Conservation (phyloP, 2,113 vertebrate species). For the Coregonus clupeaformis region DNA sequence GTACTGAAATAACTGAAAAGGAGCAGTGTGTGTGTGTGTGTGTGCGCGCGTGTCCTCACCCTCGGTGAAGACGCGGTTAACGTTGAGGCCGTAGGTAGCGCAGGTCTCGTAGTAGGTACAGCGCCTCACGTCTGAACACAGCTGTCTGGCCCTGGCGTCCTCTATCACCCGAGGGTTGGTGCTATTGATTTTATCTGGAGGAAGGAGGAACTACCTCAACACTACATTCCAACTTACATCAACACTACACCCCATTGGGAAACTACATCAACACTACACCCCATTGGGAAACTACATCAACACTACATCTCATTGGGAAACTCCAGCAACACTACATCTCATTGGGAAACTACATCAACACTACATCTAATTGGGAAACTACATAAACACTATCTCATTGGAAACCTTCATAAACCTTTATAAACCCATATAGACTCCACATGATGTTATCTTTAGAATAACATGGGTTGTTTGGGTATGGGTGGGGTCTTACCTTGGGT, state of each 20-base stretch:
- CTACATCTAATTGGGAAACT: too few relatives aligned
- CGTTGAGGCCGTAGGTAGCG: conserved; percentile 93
- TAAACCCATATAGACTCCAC: too few relatives aligned
- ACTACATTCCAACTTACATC: conserved; percentile 4
- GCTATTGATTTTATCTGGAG: conserved; percentile 89
- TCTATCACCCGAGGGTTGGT: conserved; percentile 87
- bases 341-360: too few relatives aligned
- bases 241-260: not conserved
- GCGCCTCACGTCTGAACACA: conserved; percentile 85
- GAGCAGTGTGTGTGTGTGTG: conserved; percentile 4
- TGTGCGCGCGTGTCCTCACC: conserved; percentile 56
- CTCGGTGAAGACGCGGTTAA: conserved; percentile 92
- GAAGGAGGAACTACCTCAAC: not conserved
- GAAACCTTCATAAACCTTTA: too few relatives aligned
- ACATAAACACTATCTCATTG: too few relatives aligned
- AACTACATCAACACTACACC: conserved; percentile 7
- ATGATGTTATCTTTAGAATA: too few relatives aligned
- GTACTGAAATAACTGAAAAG: too few relatives aligned
- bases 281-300: too few relatives aligned
- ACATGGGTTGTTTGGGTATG: too few relatives aligned
- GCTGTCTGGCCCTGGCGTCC: conserved; percentile 83
- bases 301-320: too few relatives aligned
- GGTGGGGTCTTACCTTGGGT: conserved; percentile 81
- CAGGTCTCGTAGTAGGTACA: conserved; percentile 96
- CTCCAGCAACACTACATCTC: too few relatives aligned